A percentile compares a stretch with the other conserved stretches of the same genome.
phyloP scores from a whole-genome alignment of 2,888 invertebrate genomes.

The Limenitis camilla region DNA sequence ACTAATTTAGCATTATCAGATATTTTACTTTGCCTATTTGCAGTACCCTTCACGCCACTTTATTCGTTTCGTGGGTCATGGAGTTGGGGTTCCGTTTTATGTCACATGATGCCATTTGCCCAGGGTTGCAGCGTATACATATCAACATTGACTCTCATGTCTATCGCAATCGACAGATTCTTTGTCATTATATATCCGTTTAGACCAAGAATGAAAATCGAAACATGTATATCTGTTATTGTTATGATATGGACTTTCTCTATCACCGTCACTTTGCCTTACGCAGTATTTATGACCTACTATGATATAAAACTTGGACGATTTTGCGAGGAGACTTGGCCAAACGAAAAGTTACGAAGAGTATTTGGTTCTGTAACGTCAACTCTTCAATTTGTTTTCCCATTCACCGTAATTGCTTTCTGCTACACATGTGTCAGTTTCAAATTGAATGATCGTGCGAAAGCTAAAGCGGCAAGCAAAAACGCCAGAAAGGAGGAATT shows the following conservation, averaged over 20 bases:
- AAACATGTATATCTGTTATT: constrained; percentile 89
- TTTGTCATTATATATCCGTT: constrained; percentile 98
- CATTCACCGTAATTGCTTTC: constrained; percentile 94
- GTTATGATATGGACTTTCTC: constrained; percentile 93
- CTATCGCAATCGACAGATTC: constrained; percentile 97
- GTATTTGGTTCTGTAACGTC: constrained; percentile 91
- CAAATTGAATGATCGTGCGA: constrained; percentile 87
- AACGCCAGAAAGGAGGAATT: constrained; percentile 91
- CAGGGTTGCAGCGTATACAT: constrained; percentile 98
- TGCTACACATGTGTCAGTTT: constrained; percentile 95
- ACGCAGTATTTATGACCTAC: constrained; percentile 87
- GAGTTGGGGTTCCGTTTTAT: constrained; percentile 93
- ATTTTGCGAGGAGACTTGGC: constrained; percentile 94
- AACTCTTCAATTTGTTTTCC: constrained; percentile 93
- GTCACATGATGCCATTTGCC: constrained; percentile 94
- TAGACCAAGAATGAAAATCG: constrained; percentile 91
- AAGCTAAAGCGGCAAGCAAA: constrained; percentile 88
- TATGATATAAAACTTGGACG: constrained; percentile 63
- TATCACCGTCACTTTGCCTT: constrained; percentile 90
- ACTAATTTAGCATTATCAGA: constrained; percentile 97
- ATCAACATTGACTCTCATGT: constrained; percentile 95
- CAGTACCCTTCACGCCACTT: constrained; percentile 96
- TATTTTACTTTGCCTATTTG: constrained; percentile 92
- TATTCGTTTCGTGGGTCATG: constrained; percentile 94
- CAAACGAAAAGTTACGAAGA: constrained; percentile 83